Conservation (phyloP, 2,113 vertebrate genomes). For the Abramis brama region DNA sequence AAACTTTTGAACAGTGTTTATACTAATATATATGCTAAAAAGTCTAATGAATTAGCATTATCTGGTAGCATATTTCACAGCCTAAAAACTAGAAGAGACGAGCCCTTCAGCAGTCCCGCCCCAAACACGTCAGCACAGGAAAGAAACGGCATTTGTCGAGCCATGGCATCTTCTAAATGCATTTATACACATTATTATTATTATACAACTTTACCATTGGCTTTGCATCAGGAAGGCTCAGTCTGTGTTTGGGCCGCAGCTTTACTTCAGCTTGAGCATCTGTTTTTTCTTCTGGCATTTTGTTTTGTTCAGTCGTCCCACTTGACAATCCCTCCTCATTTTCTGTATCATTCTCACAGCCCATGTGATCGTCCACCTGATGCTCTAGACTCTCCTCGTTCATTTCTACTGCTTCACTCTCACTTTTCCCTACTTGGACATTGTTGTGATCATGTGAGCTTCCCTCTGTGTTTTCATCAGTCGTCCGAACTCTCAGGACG, state of each 20-base stretch:
- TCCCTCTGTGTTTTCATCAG: slow-evolving; percentile 37
- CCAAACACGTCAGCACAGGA: neutral
- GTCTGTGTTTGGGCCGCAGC: slow-evolving; percentile 42
- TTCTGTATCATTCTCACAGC: neutral
- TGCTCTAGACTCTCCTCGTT: neutral
- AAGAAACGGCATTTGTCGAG: neutral
- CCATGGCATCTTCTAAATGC: neutral
- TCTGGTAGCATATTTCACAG: no score
- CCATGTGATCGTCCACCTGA: neutral
- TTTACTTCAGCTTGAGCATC: slow-evolving; percentile 57
- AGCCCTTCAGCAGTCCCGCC: neutral
- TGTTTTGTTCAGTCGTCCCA: neutral
- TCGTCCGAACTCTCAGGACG: slow-evolving; percentile 17
- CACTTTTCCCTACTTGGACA: neutral
- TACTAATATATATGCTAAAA: neutral
- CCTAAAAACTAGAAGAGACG: neutral
- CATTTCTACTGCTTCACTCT: neutral
- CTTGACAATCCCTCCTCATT: neutral
- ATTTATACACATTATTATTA: neutral
- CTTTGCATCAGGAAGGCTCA: slow-evolving; percentile 43
- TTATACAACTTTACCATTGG: slow-evolving; percentile 26
- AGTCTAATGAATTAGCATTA: neutral
- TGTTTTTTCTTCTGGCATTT: slow-evolving; percentile 15
- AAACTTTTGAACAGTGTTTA: neutral
- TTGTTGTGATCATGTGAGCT: neutral